These are phyloP conservation scores for Myxocyprinus asiaticus DNA, from an alignment of 2,113 vertebrate species.

Conservation along the genomic window DNA sequence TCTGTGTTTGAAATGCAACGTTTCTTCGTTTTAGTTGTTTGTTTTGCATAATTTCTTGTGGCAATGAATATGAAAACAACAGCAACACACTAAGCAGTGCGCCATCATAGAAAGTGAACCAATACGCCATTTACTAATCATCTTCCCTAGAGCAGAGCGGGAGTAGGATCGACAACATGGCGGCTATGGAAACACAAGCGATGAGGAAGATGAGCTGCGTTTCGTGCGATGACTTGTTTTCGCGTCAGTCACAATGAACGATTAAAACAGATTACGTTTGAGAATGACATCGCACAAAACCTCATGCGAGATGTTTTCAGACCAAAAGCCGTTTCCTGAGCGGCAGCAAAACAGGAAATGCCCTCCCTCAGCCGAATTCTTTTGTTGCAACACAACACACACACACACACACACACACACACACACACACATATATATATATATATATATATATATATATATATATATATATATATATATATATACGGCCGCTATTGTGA, in stretches of 20 bases:
- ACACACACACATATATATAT: too few relatives aligned
- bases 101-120: neutral
- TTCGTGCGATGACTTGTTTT: neutral
- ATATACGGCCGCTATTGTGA: neutral
- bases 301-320: too few relatives aligned
- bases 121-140: constrained; percentile 45
- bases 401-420: too few relatives aligned
- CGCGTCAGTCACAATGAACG: too few relatives aligned
- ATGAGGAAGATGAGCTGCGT: neutral
- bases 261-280: too few relatives aligned
- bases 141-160: neutral
- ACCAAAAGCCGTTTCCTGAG: neutral
- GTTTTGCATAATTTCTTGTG: too few relatives aligned
- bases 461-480: too few relatives aligned
- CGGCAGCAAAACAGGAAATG: constrained; percentile 62
- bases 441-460: too few relatives aligned
- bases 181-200: constrained; percentile 23
- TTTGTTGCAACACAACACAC: neutral
- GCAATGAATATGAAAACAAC: too few relatives aligned
- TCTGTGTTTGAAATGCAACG: too few relatives aligned
- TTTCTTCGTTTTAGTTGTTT: too few relatives aligned
- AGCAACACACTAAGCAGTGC: too few relatives aligned
- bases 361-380: constrained; percentile 22
- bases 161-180: constrained; percentile 47
- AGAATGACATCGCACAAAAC: neutral